Percentiles rank a stretch among this genome's conserved stretches.
Evolutionary conservation across 2,113 vertebrate species (phyloP).

Genomic region (Mormyrus iriodes): DNA sequence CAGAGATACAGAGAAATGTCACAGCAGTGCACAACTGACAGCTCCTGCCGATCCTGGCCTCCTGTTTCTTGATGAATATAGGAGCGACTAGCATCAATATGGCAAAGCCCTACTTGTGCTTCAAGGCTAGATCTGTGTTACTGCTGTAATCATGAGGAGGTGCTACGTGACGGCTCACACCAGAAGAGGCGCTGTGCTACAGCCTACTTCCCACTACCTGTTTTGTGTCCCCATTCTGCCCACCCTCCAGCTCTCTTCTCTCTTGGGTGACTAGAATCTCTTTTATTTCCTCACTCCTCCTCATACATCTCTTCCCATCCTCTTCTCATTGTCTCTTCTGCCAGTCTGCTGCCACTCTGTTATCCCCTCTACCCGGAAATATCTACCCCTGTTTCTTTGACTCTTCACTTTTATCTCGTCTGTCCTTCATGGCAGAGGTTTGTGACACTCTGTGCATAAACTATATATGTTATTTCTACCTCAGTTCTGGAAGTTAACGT

Average conservation of each 20-base stretch:
- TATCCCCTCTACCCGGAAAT: not conserved
- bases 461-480: not conserved
- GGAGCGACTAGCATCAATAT: not conserved
- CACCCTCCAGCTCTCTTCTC: not conserved
- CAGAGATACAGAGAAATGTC: slow-evolving; percentile 46
- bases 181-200: not conserved
- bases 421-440: not conserved
- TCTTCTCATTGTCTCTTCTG: not conserved
- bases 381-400: not conserved
- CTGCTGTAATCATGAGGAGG: too few species aligned
- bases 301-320: not conserved
- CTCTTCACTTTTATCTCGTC: not conserved
- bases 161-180: not conserved
- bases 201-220: not conserved
- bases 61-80: not conserved
- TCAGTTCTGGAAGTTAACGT: not conserved
- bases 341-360: not conserved
- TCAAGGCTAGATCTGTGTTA: not conserved
- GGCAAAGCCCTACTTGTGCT: not conserved
- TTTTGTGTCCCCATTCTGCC: not conserved
- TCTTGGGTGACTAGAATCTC: not conserved
- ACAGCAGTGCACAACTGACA: not conserved
- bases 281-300: slow-evolving; percentile 36
- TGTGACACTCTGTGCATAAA: not conserved
- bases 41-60: not conserved